Base-by-base conservation (phyloP, 2,113 vertebrate genomes). In the Gracilinanus agilis region DNA sequence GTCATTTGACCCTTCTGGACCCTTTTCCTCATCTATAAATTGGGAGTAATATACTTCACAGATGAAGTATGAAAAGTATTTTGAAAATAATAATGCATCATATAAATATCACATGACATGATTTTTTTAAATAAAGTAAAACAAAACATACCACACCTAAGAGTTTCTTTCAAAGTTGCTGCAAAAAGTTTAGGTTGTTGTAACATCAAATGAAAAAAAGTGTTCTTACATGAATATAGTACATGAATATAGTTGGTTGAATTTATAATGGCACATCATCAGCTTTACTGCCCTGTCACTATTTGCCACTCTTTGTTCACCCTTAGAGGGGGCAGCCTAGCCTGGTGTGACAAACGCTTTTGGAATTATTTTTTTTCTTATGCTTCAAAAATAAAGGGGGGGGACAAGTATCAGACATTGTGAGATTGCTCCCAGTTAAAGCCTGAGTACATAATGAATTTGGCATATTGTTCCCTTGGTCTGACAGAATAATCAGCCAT, bases 311-410 rank as follows among this genome's bases (percentile, higher is more conserved):
- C 67, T 40, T 21, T 83, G n/a, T n/a, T 83, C n/a, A 40, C 11
- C 58, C 58, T 67, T 67, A 92, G 40, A 44, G 91, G 89, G 55
- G 29, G 1, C 23, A 93, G 27, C 58, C 40, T 88, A 95, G 83
- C 44, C 75, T 54, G 67, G 83, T 88, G 83, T 92, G 75, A 53
- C 23, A 88, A 58, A 55, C 21, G 88, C 92, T 54, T 53, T 34
- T 55, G 89, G 29, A 90, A 92, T 29, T 92, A 94, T 61, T 75
- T 27, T 23, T 54, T 54, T 89, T 44, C 49, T 3, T 91, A 24
- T 94, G 90, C 29, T 89, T 96, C 92, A 67, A 92, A 96, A n/a
- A n/a, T n/a, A n/a, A 98, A 95, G 67, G 93, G 96, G 93, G 95
- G 54, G 40, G 55, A 90, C 19, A 58, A 58, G 2, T 58, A 83